Evolutionary conservation across 1,140 invertebrate species (phyloP), one percentile per base, ranked within the genome.

Genomic region (Bombus polaris): DNA sequence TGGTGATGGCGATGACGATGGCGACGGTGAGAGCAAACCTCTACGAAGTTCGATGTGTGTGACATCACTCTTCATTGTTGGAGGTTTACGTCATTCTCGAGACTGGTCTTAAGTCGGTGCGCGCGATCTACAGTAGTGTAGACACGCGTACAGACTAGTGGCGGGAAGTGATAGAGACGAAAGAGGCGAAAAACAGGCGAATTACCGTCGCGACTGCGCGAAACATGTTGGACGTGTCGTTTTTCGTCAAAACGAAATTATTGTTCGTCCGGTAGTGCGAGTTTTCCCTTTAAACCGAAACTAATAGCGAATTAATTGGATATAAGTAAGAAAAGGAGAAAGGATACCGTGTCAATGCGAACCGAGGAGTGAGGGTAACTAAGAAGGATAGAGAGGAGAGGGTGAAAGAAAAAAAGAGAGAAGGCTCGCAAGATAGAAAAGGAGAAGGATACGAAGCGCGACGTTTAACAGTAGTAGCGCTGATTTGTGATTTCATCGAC

Each of bases 21-120:
- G 15, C 47, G 84, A 57, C 57, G 37, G 32, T 66, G 47, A 83
- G 80, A 72, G 81, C 42, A 70, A 85, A 85, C 78, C 87, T 81
- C 65, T 83, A 68, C 82, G 72, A 87, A 89, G 85, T 82, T 88
- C 68, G 78, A 53, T 66, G 80, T 77, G 90, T 91, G 90, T 91
- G 90, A 91, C 90, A 91, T 91, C 90, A 91, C 89, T 94, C 91
- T 92, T 95, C 95, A 95, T 95, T 95, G 95, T 95, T 95, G 92
- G 94, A 95, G 92, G 94, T 95, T 95, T 95, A 95, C 95, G 94
- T 95, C 94, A 95, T 95, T 95, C 90, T 68, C 92, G 87, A 93
- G 92, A 91, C 83, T 79, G 83, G 76, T 72, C 53, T 74, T 47
- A 76, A 76, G 81, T 88, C 76, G 85, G 87, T 90, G 88, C 85